Percentiles rank a stretch among this genome's conserved stretches.
Conservation (phyloP, 2,113 vertebrate species). For the Beaufortia kweichowensis region DNA sequence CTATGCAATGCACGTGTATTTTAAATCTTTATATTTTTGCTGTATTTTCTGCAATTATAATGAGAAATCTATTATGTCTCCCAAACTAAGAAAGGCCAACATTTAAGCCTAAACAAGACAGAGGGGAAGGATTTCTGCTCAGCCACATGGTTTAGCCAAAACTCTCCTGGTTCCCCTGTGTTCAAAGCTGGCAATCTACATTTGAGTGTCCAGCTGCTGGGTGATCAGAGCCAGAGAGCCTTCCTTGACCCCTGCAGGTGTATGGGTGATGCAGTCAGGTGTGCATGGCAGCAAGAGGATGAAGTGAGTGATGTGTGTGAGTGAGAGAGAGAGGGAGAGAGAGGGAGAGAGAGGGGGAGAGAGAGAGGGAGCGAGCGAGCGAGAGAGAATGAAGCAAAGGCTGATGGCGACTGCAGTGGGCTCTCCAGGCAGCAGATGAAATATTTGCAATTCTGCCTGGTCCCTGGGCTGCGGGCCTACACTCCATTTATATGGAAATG, state of each 20-base stretch:
- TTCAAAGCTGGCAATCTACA: constrained; percentile 21
- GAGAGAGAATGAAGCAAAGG: constrained; percentile 33
- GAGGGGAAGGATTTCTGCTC: constrained; percentile 13
- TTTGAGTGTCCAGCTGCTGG: constrained; percentile 35
- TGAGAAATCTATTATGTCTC: no score
- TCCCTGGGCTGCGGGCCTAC: constrained; percentile 72
- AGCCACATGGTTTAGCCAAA: constrained; percentile 37
- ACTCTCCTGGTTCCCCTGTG: not conserved
- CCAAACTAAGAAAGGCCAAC: no score
- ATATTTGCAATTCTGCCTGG: constrained; percentile 79
- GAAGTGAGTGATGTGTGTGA: constrained; percentile 49
- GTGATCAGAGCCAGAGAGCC: constrained; percentile 42
- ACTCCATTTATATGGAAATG: constrained; percentile 83
- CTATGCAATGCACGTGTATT: no score
- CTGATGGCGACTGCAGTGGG: constrained; percentile 53
- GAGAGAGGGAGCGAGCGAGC: constrained; percentile 58
- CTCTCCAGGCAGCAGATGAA: constrained; percentile 72
- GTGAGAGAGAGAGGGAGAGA: constrained; percentile 53
- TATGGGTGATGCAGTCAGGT: constrained; percentile 48
- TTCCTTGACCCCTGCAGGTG: constrained; percentile 42
- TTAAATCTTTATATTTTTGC: no score
- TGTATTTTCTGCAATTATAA: no score
- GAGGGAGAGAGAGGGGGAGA: constrained; percentile 20
- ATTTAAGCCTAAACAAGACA: not conserved
- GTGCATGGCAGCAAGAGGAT: constrained; percentile 40